Evolutionary conservation across 2,797 vertebrate genomes (phyloP), one percentile per base, ranked within the genome.

Genomic region (Sebastes cheni): DNA sequence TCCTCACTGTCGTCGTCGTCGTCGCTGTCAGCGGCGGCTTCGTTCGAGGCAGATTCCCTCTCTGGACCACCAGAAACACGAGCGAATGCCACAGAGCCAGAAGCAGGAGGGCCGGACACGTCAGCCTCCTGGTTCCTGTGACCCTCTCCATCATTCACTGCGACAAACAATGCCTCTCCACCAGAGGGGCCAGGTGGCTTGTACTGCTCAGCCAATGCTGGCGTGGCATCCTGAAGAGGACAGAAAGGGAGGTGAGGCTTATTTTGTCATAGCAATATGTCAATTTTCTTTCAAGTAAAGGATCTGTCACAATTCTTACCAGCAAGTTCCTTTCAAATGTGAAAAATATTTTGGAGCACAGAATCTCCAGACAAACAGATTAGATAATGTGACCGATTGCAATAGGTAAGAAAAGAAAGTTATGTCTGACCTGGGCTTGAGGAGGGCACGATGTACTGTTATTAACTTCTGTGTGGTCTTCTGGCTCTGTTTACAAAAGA

Each of bases 1-100:
- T 90, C 94, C 6, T 95, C 95, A 0, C 95, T 95, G 13, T 95
- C 95, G 0, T 96, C 95, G 7, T 95, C 95, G 7, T 95, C 95
- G 27, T 87, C 93, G 5, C 94, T 96, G 58, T 96, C 95, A 5
- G 87, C 91, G 20, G 90, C 84, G 7, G 86, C 93, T 62, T 91
- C 90, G 52, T 94, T 91, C 59, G 92, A 91, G 14, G 90, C 79
- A 14, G 91, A 91, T 14, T 75, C 89, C 72, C 89, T 92, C 64
- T 94, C 94, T 50, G 86, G 81, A 22, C 81, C 66, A 1, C 68
- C 82, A 68, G 93, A 67, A 61, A 88, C 78, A 2, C 92, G 87
- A 88, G 92, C 86, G 16, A 46, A 46, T 46, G 91, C 82, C 52
- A 93, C 82, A 7, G 93, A 93, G 23, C 91, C 89, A 59, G 95